These are phyloP conservation scores for Actinemys pallida DNA, from an alignment of 2,113 vertebrate species.

Conservation along the genomic window DNA sequence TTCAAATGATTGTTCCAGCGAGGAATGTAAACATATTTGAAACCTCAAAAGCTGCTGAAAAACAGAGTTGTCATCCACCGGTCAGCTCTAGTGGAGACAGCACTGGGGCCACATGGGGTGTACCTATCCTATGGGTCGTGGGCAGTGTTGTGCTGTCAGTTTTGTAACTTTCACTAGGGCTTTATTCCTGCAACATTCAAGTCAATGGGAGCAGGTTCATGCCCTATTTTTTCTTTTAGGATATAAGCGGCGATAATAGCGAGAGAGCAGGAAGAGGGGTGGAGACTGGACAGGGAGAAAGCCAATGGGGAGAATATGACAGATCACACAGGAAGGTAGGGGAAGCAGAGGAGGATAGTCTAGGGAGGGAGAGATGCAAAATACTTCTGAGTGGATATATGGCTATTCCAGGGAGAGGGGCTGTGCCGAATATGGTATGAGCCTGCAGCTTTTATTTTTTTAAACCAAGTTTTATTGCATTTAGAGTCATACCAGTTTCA, in stretches of 20 bases:
- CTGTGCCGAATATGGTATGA: background rate
- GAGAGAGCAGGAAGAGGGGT: background rate
- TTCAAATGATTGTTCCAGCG: background rate
- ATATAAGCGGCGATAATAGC: background rate
- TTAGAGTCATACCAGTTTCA: background rate
- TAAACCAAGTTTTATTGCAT: background rate
- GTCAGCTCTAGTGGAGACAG: too few relatives aligned
- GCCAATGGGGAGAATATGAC: background rate
- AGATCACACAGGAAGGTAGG: background rate
- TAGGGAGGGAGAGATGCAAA: background rate
- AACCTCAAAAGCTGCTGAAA: too few relatives aligned
- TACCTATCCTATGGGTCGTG: too few relatives aligned
- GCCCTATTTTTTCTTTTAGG: background rate
- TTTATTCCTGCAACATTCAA: background rate
- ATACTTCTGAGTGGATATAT: background rate
- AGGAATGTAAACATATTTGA: background rate
- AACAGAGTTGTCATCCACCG: too few relatives aligned
- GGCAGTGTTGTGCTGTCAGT: background rate
- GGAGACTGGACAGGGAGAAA: background rate
- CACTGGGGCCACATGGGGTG: too few relatives aligned
- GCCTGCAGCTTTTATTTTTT: background rate
- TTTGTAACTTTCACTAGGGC: background rate
- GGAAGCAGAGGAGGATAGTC: background rate
- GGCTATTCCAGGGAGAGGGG: background rate
- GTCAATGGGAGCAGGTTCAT: background rate